Evolutionary conservation across 2,888 invertebrate genomes (phyloP), one percentile per base, ranked within the genome.

Genomic region (Mesorhabditis spiculigera): DNA sequence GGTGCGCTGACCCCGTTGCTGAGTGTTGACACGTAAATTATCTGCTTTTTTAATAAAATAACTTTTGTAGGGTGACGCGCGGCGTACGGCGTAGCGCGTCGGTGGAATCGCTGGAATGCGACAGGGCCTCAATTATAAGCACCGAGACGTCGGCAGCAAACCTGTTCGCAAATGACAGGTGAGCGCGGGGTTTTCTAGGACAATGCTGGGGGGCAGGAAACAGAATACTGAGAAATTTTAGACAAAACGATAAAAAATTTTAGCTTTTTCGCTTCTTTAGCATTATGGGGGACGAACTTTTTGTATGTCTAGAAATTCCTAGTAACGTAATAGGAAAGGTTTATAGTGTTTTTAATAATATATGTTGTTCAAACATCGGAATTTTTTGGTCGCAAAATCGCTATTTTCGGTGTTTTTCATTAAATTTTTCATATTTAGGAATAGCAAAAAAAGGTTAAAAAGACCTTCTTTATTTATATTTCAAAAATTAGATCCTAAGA

Each of bases 81-180:
- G 78, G 73, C 5, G 71, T 79, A 5, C 74, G 75, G 42, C 74
- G 75, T 5, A 66, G 75, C 28, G 65, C 70, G n/a, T 77, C 79
- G 8, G 77, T 79, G 3, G 78, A 78, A 66, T 78, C 78, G 45
- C 63, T 79, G 50, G 80, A 81, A 50, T 79, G 80, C 61, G 69
- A 78, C n/a, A 68, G 71, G 44, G 78, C 80, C 4, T 13, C 79
- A n/a, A 78, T 81, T 63, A 78, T 78, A 4, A 73, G 74, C 61
- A 72, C 75, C 0, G 81, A 80, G 65, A 79, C 78, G 1, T 63
- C 72, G 41, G 75, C 73, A 41, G 73, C 77, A 0, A 73, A 75
- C 16, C 71, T 77, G 3, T 77, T 78, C 70, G 58, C 58, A 50
- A 71, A 69, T 45, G 78, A 78, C 62, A 69, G 71, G 66, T 75